phyloP scores from a whole-genome alignment of 2,797 vertebrate genomes.

The Hafferia zeledoni region DNA sequence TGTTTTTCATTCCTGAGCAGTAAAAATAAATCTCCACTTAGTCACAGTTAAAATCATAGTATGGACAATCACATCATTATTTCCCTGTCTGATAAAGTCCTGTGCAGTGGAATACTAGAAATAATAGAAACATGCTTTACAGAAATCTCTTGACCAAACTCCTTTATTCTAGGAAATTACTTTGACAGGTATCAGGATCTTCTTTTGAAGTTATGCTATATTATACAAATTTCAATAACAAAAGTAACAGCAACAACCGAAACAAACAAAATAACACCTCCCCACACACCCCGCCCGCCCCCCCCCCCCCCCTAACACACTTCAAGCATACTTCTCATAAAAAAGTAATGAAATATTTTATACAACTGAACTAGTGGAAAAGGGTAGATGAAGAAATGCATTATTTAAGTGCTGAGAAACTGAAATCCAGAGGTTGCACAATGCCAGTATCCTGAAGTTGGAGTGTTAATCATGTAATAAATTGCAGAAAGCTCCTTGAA shows the following conservation, averaged over 20 bases:
- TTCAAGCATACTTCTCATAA: background rate
- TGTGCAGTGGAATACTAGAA: background rate
- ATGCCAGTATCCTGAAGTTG: background rate
- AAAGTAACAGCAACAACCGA: background rate
- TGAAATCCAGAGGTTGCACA: background rate
- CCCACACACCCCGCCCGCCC: too few relatives aligned
- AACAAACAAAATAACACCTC: background rate
- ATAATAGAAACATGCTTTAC: background rate
- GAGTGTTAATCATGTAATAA: background rate
- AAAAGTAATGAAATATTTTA: background rate
- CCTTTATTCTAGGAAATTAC: background rate
- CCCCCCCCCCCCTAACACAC: background rate
- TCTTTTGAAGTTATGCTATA: background rate
- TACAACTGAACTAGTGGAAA: background rate
- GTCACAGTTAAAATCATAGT: background rate
- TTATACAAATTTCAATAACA: background rate
- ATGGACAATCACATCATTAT: background rate
- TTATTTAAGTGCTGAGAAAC: background rate
- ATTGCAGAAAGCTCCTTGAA: background rate
- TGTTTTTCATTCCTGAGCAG: background rate
- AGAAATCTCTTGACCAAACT: background rate
- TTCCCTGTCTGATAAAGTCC: background rate
- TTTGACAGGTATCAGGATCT: background rate
- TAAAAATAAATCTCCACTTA: background rate
- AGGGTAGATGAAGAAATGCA: fast-evolving